These are phyloP conservation scores for Elgaria multicarinata DNA, from an alignment of 2,113 vertebrate species.

Conservation along the genomic window DNA sequence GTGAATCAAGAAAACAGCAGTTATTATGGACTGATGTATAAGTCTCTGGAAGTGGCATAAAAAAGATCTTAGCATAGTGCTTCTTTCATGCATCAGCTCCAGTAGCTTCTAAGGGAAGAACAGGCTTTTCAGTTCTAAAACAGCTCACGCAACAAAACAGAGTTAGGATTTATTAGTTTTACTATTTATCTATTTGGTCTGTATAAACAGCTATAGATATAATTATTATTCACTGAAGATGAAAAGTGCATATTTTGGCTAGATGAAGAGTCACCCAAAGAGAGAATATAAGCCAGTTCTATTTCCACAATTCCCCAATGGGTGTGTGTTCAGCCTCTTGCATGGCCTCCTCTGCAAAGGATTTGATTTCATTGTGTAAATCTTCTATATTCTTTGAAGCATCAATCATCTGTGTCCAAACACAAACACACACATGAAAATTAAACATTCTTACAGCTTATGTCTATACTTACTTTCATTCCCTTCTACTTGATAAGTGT, in stretches of 20 bases:
- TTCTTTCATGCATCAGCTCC: background rate
- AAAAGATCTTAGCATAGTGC: background rate
- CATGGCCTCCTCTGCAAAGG: conserved; percentile 75
- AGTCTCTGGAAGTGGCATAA: background rate
- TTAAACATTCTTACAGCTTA: background rate
- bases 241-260: background rate
- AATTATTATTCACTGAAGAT: background rate
- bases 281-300: background rate
- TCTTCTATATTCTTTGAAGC: conserved; percentile 86
- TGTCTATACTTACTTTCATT: background rate
- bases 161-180: no score
- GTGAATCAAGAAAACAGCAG: background rate
- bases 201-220: background rate
- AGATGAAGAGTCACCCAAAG: background rate
- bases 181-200: background rate
- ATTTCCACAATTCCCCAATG: conserved; percentile 88
- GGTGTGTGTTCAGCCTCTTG: conserved; percentile 67
- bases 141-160: background rate
- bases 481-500: background rate
- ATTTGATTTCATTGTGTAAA: conserved; percentile 83
- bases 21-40: background rate
- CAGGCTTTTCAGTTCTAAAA: background rate
- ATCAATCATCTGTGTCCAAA: conserved; percentile 81
- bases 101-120: background rate
- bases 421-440: conserved; percentile 2